Evolutionary conservation across 2,888 invertebrate genomes (phyloP).

Genomic region (Thymelicus lineola): DNA sequence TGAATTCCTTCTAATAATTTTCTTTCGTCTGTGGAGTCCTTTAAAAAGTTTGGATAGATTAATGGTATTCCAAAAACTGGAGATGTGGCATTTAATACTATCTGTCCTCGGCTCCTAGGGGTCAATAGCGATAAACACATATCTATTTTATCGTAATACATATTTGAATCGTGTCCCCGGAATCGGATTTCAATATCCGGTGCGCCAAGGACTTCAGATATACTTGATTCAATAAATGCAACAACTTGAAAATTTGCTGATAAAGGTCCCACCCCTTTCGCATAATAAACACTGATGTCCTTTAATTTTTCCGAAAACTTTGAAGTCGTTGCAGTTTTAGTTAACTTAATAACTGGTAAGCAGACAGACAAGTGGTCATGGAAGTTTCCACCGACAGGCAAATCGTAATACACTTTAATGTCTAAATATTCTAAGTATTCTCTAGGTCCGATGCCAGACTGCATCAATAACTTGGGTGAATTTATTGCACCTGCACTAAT

Average conservation of each 20-base stretch:
- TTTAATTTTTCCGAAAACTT: slow-evolving; percentile 73
- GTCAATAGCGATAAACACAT: slow-evolving; percentile 75
- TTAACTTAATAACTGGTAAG: slow-evolving; percentile 71
- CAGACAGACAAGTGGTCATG: slow-evolving; percentile 80
- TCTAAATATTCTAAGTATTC: slow-evolving; percentile 77
- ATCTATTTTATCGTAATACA: slow-evolving; percentile 78
- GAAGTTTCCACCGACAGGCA: slow-evolving; percentile 76
- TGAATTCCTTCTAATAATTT: slow-evolving; percentile 75
- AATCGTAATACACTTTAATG: slow-evolving; percentile 63
- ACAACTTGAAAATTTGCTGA: slow-evolving; percentile 79
- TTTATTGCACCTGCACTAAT: slow-evolving; percentile 76
- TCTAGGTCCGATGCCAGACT: slow-evolving; percentile 75
- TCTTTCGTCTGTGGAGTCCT: slow-evolving; percentile 66
- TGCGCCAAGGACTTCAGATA: slow-evolving; percentile 71
- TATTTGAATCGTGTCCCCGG: slow-evolving; percentile 76
- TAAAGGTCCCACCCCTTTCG: slow-evolving; percentile 71
- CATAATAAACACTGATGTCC: slow-evolving; percentile 73
- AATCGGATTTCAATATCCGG: slow-evolving; percentile 78
- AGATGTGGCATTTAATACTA: slow-evolving; percentile 71
- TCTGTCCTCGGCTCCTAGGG: slow-evolving; percentile 75
- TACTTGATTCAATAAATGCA: slow-evolving; percentile 69
- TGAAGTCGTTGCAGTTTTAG: slow-evolving; percentile 65
- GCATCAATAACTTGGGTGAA: slow-evolving; percentile 76
- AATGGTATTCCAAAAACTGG: slow-evolving; percentile 71
- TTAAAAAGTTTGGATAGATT: slow-evolving; percentile 76